Conservation (phyloP, 1,140 invertebrate species). For the Atta texana region DNA sequence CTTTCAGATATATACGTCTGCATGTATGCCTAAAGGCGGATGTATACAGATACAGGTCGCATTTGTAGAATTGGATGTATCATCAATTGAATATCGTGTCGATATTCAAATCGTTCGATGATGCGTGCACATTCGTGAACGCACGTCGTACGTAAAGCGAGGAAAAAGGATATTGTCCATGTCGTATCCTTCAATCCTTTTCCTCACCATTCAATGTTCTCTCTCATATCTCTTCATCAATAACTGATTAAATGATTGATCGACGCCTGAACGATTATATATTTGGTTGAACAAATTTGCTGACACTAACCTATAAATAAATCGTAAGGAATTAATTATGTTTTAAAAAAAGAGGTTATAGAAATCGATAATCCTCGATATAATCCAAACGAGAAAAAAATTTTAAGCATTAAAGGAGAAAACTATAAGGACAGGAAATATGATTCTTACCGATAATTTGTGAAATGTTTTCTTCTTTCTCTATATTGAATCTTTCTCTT, state of each 20-base stretch:
- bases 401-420: neutral
- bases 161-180: constrained; percentile 32
- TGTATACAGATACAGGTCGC: constrained; percentile 25
- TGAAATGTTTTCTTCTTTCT: neutral
- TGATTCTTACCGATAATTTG: neutral
- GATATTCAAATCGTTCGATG: constrained; percentile 36
- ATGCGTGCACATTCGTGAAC: neutral
- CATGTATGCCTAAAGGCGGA: constrained; percentile 23
- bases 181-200: constrained; percentile 32
- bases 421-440: neutral
- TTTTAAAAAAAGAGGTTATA: neutral
- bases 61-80: constrained; percentile 51
- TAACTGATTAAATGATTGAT: constrained; percentile 60
- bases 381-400: neutral
- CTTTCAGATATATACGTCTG: constrained; percentile 40
- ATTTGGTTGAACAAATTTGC: constrained; percentile 37
- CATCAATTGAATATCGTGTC: neutral
- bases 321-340: constrained; percentile 34
- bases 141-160: neutral
- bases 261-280: constrained; percentile 50
- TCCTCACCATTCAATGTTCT: constrained; percentile 38
- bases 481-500: too few species aligned
- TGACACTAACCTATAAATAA: neutral
- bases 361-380: neutral
- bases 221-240: neutral